Evolutionary conservation across 1,140 invertebrate genomes (phyloP).

Genomic region (Eulimnadia texana): DNA sequence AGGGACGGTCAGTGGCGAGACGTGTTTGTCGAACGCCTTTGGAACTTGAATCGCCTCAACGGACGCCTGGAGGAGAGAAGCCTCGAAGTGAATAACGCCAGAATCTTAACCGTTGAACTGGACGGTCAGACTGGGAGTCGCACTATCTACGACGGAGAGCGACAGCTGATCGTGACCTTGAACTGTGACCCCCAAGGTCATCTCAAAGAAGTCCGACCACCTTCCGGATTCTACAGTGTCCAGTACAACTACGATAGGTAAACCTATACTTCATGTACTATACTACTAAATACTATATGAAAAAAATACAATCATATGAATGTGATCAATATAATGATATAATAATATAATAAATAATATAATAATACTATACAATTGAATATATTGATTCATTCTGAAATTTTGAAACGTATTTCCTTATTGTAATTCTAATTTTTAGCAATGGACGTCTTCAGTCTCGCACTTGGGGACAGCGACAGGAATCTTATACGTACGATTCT

Average conservation of each 20-base stretch:
- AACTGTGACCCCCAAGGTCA: constrained; percentile 73
- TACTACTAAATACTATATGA: background rate
- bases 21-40: background rate
- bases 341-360: too few species aligned
- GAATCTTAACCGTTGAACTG: constrained; percentile 62
- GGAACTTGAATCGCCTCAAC: background rate
- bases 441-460: constrained; percentile 82
- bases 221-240: constrained; percentile 43
- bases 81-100: background rate
- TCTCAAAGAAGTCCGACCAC: constrained; percentile 60
- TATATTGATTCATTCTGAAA: too few species aligned
- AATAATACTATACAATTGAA: too few species aligned
- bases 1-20: background rate
- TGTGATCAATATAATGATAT: too few species aligned
- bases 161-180: constrained; percentile 64
- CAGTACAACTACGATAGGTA: constrained; percentile 62
- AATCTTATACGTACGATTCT: constrained; percentile 72
- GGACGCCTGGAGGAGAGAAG: background rate
- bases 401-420: too few species aligned
- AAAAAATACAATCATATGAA: background rate
- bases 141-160: constrained; percentile 71
- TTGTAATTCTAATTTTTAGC: constrained; percentile 22
- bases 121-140: constrained; percentile 74
- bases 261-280: background rate
- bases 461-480: constrained; percentile 73